phyloP scores from a whole-genome alignment of 35 echinoderm and acorn worm genomes.

The Heliocidaris tuberculata region DNA sequence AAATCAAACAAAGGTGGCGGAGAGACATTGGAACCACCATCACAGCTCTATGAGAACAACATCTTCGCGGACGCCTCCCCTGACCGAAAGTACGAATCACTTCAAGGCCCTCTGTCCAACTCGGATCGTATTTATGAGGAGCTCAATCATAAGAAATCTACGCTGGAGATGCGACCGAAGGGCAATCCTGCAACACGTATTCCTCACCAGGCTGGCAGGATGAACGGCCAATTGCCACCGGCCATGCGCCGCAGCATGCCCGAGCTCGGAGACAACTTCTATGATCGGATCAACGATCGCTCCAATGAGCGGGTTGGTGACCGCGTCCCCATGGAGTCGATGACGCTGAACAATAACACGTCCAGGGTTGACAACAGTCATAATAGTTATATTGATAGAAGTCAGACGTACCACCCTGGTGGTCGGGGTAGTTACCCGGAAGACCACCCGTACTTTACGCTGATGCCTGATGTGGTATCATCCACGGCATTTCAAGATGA shows the following conservation, averaged over 20 bases:
- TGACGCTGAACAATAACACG: not conserved
- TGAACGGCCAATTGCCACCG: conserved; percentile 25
- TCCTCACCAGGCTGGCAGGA: not conserved
- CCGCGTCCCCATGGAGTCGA: not conserved
- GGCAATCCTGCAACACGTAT: not conserved
- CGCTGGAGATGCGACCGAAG: conserved; percentile 13
- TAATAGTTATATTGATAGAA: conserved; percentile 31
- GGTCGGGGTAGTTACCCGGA: not conserved
- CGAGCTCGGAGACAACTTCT: conserved; percentile 37
- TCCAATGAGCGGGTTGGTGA: not conserved
- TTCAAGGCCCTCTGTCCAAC: conserved; percentile 20
- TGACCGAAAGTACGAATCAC: conserved; percentile 30
- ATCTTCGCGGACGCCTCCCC: conserved; percentile 35
- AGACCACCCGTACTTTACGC: conserved; percentile 29
- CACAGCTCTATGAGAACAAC: conserved; percentile 33
- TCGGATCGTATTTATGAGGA: conserved; percentile 30
- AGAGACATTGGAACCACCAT: not conserved
- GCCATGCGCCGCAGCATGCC: conserved; percentile 26
- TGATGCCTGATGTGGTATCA: conserved; percentile 42
- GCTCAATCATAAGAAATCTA: conserved; percentile 26
- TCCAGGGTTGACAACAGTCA: not conserved
- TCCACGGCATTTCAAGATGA: conserved; percentile 46
- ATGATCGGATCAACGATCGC: conserved; percentile 24
- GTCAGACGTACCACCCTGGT: conserved; percentile 25
- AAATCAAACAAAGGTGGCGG: conserved; percentile 31